phyloP scores from a whole-genome alignment of 2,797 vertebrate species.

The Toxotes lorentzi region DNA sequence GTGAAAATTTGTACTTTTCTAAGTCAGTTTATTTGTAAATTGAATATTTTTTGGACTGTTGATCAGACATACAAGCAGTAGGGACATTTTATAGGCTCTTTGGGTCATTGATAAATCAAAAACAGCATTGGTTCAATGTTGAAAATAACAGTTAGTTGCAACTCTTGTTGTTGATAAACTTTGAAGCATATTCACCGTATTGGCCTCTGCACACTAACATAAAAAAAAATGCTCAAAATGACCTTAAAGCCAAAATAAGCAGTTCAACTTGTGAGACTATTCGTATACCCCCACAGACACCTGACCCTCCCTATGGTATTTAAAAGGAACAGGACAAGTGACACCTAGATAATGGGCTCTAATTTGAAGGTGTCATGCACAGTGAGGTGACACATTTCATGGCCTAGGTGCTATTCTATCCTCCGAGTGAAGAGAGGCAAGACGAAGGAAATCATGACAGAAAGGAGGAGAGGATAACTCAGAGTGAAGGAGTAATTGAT shows the following conservation, averaged over 20 bases:
- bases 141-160: not conserved
- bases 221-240: not conserved
- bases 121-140: not conserved
- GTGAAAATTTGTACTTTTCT: not conserved
- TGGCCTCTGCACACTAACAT: not conserved
- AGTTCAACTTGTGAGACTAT: conserved; percentile 32
- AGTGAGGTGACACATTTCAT: conserved; percentile 80
- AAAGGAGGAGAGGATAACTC: conserved; percentile 77
- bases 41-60: not conserved
- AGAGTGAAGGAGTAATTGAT: conserved; percentile 89
- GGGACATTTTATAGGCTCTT: not conserved
- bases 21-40: not conserved
- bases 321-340: conserved; percentile 85
- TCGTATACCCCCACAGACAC: conserved; percentile 18
- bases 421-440: conserved; percentile 37
- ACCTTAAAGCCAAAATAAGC: conserved; percentile 22
- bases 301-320: conserved; percentile 68
- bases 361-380: conserved; percentile 89
- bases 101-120: not conserved
- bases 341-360: conserved; percentile 89
- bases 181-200: not conserved
- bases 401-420: conserved; percentile 78
- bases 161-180: not conserved
- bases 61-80: not conserved
- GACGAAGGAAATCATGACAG: conserved; percentile 53